These are phyloP conservation scores for Mastomys coucha DNA, from an alignment of 2,113 vertebrate species.

Conservation along the genomic window DNA sequence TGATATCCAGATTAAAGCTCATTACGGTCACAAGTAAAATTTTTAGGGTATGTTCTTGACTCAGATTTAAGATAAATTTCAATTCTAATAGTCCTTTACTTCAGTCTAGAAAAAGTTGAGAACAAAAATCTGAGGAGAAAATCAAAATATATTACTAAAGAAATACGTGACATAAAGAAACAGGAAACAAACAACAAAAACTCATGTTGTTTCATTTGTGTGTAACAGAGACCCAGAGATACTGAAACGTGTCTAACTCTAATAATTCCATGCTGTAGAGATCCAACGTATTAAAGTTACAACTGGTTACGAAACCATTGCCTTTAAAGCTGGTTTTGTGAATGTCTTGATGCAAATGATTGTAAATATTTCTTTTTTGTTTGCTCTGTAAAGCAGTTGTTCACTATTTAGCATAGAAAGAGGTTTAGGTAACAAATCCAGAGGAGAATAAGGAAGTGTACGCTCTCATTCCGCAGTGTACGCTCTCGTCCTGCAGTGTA, in stretches of 20 bases:
- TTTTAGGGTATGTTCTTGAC: conserved; percentile 30
- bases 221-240: not conserved
- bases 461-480: too few relatives aligned
- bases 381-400: not conserved
- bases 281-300: not conserved
- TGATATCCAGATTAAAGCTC: conserved; percentile 32
- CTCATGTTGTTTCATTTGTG: not conserved
- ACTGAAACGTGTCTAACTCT: not conserved
- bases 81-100: conserved; percentile 22
- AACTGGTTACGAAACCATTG: not conserved
- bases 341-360: not conserved
- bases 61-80: not conserved
- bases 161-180: not conserved
- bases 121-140: not conserved
- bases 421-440: not conserved
- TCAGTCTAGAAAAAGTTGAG: not conserved
- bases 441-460: not conserved
- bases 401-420: not conserved
- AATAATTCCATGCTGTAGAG: not conserved
- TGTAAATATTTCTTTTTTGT: not conserved
- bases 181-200: not conserved
- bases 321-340: not conserved
- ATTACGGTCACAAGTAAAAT: conserved; percentile 7
- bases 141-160: not conserved
- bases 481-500: accelerated